A percentile compares a stretch with the other conserved stretches of the same genome.
Conservation (phyloP, 2,888 invertebrate species). For the Apocheima hispidaria region DNA sequence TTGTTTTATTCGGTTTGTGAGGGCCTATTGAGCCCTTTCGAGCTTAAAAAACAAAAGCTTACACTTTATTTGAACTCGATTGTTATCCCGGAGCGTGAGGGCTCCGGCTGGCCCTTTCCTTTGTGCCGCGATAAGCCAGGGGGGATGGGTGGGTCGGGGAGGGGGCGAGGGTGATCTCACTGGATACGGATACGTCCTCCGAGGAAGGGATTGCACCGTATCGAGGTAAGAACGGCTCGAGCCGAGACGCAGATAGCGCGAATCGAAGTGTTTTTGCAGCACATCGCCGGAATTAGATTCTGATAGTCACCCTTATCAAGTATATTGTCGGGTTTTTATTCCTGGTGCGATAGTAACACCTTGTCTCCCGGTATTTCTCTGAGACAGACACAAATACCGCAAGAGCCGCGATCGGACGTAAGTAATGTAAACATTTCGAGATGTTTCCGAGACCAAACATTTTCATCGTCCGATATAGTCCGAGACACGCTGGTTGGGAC, state of each 20-base stretch:
- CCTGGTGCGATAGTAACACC: neutral
- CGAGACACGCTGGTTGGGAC: too few relatives aligned
- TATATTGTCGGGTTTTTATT: neutral
- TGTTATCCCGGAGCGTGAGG: slow-evolving; percentile 48
- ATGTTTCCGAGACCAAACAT: too few relatives aligned
- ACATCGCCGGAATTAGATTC: slow-evolving; percentile 17
- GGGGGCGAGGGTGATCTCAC: slow-evolving; percentile 25
- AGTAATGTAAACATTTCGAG: too few relatives aligned
- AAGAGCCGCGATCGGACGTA: too few relatives aligned
- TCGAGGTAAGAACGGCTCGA: slow-evolving; percentile 45
- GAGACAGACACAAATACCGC: neutral
- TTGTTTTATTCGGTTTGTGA: slow-evolving; percentile 47
- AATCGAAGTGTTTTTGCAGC: slow-evolving; percentile 34
- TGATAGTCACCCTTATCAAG: slow-evolving; percentile 26
- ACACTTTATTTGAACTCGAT: slow-evolving; percentile 62
- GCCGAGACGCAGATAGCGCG: slow-evolving; percentile 38
- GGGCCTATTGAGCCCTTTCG: slow-evolving; percentile 30
- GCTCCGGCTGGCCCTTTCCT: slow-evolving; percentile 43
- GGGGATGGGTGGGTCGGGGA: slow-evolving; percentile 15
- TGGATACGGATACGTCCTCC: slow-evolving; percentile 53
- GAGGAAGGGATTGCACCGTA: slow-evolving; percentile 49
- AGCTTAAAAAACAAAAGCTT: slow-evolving; percentile 57
- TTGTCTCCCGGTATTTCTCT: too few relatives aligned
- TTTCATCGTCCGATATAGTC: too few relatives aligned
- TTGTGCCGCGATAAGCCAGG: slow-evolving; percentile 57